phyloP scores from a whole-genome alignment of 1,140 invertebrate genomes.

The Drosophila grimshawi region DNA sequence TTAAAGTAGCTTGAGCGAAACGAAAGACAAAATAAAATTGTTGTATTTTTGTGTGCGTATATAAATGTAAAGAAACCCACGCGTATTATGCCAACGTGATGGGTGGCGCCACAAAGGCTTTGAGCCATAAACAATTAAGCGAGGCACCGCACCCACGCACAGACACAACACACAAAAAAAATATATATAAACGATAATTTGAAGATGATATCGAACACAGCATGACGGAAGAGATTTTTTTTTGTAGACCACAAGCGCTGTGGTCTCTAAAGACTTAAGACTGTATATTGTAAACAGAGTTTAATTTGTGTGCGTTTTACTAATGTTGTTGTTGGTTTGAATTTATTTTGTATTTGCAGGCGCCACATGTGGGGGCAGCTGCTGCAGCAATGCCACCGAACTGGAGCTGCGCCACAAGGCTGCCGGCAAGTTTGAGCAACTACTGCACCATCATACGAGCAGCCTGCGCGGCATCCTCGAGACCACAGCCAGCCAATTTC shows the following conservation, averaged over 20 bases:
- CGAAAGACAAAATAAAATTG: slow-evolving; percentile 12
- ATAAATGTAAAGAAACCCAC: slow-evolving; percentile 37
- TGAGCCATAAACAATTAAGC: slow-evolving; percentile 70
- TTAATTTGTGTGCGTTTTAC: neutral
- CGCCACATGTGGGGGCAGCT: slow-evolving; percentile 76
- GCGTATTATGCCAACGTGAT: slow-evolving; percentile 25
- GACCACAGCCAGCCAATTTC: slow-evolving; percentile 75
- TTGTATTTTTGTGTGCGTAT: slow-evolving; percentile 10
- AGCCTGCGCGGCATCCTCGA: slow-evolving; percentile 80
- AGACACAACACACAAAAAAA: slow-evolving; percentile 34
- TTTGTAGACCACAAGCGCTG: neutral
- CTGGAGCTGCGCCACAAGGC: slow-evolving; percentile 73
- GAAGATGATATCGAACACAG: slow-evolving; percentile 60
- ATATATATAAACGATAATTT: slow-evolving; percentile 49
- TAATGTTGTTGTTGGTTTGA: slow-evolving; percentile 1
- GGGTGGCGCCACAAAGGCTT: slow-evolving; percentile 44
- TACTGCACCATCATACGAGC: slow-evolving; percentile 81
- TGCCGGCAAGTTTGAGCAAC: slow-evolving; percentile 67
- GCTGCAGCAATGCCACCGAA: slow-evolving; percentile 80
- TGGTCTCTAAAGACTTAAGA: neutral
- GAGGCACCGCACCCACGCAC: slow-evolving; percentile 43
- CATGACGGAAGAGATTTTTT: slow-evolving; percentile 18
- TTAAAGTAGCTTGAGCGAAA: slow-evolving; percentile 39
- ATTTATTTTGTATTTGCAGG: slow-evolving; percentile 56
- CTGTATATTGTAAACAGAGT: neutral